Evolutionary conservation across 2,888 invertebrate genomes (phyloP).

Genomic region (Agriopis marginaria): DNA sequence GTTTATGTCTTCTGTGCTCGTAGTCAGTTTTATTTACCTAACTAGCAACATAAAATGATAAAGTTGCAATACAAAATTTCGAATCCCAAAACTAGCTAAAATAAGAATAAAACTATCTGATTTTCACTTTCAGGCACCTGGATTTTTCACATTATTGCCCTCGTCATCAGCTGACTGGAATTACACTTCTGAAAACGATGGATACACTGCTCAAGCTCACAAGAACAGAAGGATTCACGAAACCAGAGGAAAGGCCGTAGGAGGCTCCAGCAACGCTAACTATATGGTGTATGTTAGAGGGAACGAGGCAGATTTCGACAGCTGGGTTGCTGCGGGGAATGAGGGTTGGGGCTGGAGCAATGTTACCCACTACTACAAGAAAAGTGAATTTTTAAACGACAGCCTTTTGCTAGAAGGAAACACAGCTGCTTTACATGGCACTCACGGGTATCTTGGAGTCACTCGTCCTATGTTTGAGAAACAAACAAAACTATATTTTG

Average conservation of each 20-base stretch:
- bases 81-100: no score
- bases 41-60: no score
- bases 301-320: conserved; percentile 86
- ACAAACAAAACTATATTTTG: conserved; percentile 27
- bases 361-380: conserved; percentile 55
- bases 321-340: conserved; percentile 85
- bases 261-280: conserved; percentile 88
- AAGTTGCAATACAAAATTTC: no score
- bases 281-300: conserved; percentile 89
- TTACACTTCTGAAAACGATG: conserved; percentile 49
- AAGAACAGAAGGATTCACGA: conserved; percentile 46
- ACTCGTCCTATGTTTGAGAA: conserved; percentile 32
- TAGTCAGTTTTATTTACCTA: no score
- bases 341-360: conserved; percentile 60
- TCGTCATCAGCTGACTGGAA: conserved; percentile 51
- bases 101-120: neutral
- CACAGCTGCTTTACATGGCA: conserved; percentile 37
- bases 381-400: conserved; percentile 47
- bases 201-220: conserved; percentile 49
- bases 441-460: conserved; percentile 44
- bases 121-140: conserved; percentile 53
- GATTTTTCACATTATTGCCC: conserved; percentile 47
- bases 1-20: no score
- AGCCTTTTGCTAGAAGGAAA: conserved; percentile 19
- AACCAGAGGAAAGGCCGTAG: conserved; percentile 88